Conservation (phyloP, 2,888 invertebrate genomes). For the Thumatha senex region DNA sequence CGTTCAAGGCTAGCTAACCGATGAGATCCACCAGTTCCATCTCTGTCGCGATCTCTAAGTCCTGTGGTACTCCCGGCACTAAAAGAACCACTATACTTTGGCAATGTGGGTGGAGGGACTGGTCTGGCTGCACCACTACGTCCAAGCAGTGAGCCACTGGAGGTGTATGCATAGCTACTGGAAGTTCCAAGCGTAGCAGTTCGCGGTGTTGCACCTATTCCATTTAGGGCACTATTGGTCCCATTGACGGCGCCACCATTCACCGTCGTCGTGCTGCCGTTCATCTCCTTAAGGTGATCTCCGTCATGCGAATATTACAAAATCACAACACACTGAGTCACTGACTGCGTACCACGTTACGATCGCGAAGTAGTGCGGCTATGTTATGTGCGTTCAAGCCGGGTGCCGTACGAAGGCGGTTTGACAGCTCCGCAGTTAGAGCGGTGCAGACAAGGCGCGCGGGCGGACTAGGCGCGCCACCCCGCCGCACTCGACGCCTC, state of each 20-base stretch:
- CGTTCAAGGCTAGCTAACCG: slow-evolving; percentile 91
- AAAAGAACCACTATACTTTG: slow-evolving; percentile 91
- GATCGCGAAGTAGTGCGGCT: slow-evolving; percentile 65
- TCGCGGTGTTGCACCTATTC: slow-evolving; percentile 74
- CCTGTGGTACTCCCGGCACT: slow-evolving; percentile 87
- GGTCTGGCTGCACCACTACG: slow-evolving; percentile 86
- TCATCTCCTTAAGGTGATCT: slow-evolving; percentile 70
- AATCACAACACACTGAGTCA: slow-evolving; percentile 74
- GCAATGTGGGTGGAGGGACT: slow-evolving; percentile 90
- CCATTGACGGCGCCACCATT: slow-evolving; percentile 78
- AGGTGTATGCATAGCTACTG: slow-evolving; percentile 86
- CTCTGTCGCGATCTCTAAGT: slow-evolving; percentile 85
- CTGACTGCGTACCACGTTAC: slow-evolving; percentile 67
- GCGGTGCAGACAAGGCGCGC: slow-evolving; percentile 68
- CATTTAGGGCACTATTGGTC: slow-evolving; percentile 71
- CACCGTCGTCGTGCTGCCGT: slow-evolving; percentile 82
- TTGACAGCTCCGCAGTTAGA: slow-evolving; percentile 82
- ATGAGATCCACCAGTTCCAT: slow-evolving; percentile 89
- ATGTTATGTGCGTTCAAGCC: slow-evolving; percentile 75
- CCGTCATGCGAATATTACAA: slow-evolving; percentile 75
- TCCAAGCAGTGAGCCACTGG: slow-evolving; percentile 84
- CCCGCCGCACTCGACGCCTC: slow-evolving; percentile 63
- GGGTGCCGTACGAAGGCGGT: slow-evolving; percentile 80
- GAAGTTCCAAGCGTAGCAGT: slow-evolving; percentile 80
- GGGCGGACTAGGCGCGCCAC: slow-evolving; percentile 68